Conservation (phyloP, 2,113 vertebrate genomes). For the Chionomys nivalis region DNA sequence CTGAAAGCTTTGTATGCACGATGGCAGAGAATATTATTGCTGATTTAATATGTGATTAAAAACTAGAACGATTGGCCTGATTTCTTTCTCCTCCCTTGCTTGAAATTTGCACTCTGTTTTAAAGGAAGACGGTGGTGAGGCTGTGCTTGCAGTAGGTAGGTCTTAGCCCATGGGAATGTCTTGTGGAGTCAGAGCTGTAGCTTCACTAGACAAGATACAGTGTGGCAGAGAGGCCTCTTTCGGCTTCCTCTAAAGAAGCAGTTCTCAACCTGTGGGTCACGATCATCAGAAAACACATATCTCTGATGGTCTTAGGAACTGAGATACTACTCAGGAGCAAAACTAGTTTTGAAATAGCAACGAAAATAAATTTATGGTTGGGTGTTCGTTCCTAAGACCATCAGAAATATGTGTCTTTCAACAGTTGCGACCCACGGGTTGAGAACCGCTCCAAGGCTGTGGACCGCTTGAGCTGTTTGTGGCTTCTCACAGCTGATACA, state of each 20-base stretch:
- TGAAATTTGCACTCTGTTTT: background rate
- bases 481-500: background rate
- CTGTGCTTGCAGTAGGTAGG: too few species aligned
- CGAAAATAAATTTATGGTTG: too few species aligned
- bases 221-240: accelerated
- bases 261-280: too few species aligned
- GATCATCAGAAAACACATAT: too few species aligned
- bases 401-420: too few species aligned
- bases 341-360: too few species aligned
- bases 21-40: background rate
- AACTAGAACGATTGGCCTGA: background rate
- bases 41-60: background rate
- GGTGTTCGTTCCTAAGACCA: too few species aligned
- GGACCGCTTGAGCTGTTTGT: background rate
- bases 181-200: background rate
- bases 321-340: too few species aligned
- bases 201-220: background rate
- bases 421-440: too few species aligned
- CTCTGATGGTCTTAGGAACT: too few species aligned
- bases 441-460: background rate
- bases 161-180: background rate
- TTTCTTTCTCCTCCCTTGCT: background rate
- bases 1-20: background rate
- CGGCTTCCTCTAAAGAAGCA: too few species aligned
- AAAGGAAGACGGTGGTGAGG: background rate